phyloP scores from a whole-genome alignment of 2,797 vertebrate genomes.

The Enteromius anoplus region DNA sequence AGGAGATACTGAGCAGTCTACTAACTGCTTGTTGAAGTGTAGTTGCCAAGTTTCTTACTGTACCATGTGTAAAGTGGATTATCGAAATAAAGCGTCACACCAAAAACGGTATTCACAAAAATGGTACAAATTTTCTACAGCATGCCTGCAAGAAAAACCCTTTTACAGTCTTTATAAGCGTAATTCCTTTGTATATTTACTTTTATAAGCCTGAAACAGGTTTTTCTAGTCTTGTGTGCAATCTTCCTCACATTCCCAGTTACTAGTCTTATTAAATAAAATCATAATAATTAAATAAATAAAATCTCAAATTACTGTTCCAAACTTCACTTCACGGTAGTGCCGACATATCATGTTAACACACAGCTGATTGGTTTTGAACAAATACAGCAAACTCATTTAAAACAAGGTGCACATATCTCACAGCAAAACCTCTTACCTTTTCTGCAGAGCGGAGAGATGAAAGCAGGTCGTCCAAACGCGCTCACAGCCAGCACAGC shows the following conservation, averaged over 20 bases:
- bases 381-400: not conserved
- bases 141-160: not conserved
- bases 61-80: too few relatives aligned
- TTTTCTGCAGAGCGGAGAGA: not conserved
- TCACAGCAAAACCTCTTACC: constrained; percentile 23
- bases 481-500: not conserved
- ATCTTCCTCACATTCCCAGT: not conserved
- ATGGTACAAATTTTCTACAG: not conserved
- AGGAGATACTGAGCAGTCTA: too few relatives aligned
- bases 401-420: not conserved
- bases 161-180: not conserved
- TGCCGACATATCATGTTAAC: not conserved
- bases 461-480: constrained; percentile 7
- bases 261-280: not conserved
- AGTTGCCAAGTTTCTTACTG: too few relatives aligned
- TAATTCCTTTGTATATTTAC: not conserved
- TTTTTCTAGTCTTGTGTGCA: not conserved
- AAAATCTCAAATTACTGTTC: not conserved
- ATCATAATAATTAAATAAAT: not conserved
- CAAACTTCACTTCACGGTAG: not conserved
- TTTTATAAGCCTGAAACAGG: constrained; percentile 10
- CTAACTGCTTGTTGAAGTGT: too few relatives aligned
- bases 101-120: too few relatives aligned
- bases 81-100: too few relatives aligned
- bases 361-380: not conserved